These are phyloP conservation scores for Puntigrus tetrazona DNA, from an alignment of 2,113 vertebrate species.

Conservation along the genomic window DNA sequence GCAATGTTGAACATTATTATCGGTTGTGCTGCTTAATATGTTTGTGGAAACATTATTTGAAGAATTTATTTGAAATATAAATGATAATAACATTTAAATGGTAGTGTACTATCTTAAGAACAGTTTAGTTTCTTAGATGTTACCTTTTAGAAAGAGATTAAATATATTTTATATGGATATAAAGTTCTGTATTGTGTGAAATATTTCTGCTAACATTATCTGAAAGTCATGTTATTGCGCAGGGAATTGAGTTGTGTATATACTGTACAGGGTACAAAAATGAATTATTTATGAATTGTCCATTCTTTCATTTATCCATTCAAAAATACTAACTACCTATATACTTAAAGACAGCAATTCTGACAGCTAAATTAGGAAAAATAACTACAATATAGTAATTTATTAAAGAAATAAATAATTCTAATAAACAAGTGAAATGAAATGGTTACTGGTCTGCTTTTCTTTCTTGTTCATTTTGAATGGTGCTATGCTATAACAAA, in stretches of 20 bases:
- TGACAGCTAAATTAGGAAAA: background rate
- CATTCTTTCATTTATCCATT: background rate
- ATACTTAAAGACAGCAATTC: background rate
- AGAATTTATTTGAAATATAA: background rate
- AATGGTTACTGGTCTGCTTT: background rate
- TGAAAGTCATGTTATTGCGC: background rate
- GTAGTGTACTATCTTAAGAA: background rate
- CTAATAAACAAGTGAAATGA: background rate
- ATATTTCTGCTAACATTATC: background rate
- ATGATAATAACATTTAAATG: background rate
- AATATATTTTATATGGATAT: background rate
- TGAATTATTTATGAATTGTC: conserved; percentile 16
- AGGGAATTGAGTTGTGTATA: background rate
- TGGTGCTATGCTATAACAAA: background rate
- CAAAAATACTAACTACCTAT: background rate
- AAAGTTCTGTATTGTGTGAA: background rate
- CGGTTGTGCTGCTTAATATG: background rate
- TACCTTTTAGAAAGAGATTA: background rate
- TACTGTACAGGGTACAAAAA: conserved; percentile 6
- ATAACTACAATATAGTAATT: background rate
- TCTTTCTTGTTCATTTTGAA: background rate
- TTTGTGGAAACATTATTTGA: background rate
- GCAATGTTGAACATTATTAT: background rate
- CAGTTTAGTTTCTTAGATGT: background rate
- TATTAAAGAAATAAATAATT: background rate